Evolutionary conservation across 2,113 vertebrate species (phyloP).

Genomic region (Chaetodon auriga): DNA sequence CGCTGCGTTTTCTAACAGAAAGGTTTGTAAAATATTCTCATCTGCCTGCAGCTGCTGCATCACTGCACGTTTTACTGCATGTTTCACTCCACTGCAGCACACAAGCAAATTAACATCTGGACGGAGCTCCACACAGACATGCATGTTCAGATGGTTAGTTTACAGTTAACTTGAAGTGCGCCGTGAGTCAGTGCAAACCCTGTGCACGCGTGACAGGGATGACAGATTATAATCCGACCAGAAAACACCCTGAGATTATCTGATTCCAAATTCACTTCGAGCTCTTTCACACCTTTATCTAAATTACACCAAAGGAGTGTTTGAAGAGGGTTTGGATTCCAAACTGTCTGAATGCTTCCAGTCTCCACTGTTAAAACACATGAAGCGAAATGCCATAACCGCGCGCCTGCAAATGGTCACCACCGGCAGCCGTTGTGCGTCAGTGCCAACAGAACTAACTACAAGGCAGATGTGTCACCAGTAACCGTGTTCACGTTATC

Average conservation of each 20-base stretch:
- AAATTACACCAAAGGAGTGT: not conserved
- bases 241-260: not conserved
- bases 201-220: not conserved
- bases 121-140: not conserved
- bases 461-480: slow-evolving; percentile 6
- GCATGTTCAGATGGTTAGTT: not conserved
- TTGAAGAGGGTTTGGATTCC: not conserved
- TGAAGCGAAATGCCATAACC: too few species aligned
- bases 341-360: not conserved
- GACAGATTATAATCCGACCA: slow-evolving; percentile 13
- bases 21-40: not conserved
- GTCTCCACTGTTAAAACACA: not conserved
- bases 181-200: not conserved
- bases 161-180: not conserved
- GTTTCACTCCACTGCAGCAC: not conserved
- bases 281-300: not conserved
- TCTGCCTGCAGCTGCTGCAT: slow-evolving; percentile 5
- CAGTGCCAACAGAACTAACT: slow-evolving; percentile 7
- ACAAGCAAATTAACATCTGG: slow-evolving; percentile 13
- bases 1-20: not conserved
- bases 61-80: not conserved
- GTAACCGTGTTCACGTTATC: not conserved
- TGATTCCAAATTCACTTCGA: not conserved
- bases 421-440: slow-evolving; percentile 3
- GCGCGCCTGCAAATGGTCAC: not conserved